A percentile compares a stretch with the other conserved stretches of the same genome.
Conservation (phyloP, 2,888 invertebrate genomes). For the Ametastegia equiseti region DNA sequence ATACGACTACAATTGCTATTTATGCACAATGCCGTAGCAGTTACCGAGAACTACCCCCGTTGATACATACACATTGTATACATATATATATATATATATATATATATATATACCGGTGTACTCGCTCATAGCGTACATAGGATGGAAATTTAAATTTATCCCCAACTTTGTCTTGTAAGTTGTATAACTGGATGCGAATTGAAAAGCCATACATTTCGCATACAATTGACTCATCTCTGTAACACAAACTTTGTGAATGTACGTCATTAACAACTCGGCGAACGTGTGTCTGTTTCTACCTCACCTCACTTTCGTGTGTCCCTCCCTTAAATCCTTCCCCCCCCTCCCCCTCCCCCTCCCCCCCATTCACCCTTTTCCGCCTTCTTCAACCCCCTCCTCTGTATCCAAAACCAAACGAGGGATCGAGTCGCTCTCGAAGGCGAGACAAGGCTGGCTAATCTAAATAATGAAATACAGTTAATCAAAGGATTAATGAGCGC, state of each 20-base stretch:
- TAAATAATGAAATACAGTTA: slow-evolving; percentile 70
- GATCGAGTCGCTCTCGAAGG: slow-evolving; percentile 47
- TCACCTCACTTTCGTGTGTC: slow-evolving; percentile 28
- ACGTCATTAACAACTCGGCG: slow-evolving; percentile 70
- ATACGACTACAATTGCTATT: slow-evolving; percentile 42
- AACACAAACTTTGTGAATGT: slow-evolving; percentile 73
- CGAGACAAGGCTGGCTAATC: slow-evolving; percentile 57
- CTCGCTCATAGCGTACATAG: background rate
- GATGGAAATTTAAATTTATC: slow-evolving; percentile 44
- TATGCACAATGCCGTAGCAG: slow-evolving; percentile 30
- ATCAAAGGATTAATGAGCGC: slow-evolving; percentile 71
- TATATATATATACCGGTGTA: background rate
- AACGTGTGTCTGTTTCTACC: slow-evolving; percentile 49
- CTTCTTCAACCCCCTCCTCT: background rate
- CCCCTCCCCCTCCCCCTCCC: background rate
- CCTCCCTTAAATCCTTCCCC: background rate
- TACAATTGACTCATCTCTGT: slow-evolving; percentile 73
- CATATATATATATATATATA: background rate
- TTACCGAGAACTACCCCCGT: background rate
- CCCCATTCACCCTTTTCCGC: background rate
- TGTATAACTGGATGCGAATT: slow-evolving; percentile 59
- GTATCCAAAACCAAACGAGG: slow-evolving; percentile 16
- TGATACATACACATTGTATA: no score
- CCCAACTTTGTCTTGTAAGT: slow-evolving; percentile 21
- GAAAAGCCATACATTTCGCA: slow-evolving; percentile 72